Base-by-base conservation (phyloP, 1,140 invertebrate species). In the Nylanderia fulva region DNA sequence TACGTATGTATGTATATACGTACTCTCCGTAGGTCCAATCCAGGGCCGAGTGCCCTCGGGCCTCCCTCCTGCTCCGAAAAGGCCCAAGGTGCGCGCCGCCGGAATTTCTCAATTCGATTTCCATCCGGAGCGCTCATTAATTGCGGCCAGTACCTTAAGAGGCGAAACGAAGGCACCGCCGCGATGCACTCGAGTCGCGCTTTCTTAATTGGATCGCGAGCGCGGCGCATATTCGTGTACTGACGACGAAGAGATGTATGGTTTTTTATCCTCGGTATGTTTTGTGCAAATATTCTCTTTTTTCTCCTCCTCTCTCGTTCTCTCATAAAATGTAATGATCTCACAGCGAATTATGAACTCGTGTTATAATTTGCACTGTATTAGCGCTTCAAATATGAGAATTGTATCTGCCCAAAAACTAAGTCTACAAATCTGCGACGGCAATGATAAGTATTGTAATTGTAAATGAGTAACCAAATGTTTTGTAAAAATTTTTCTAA, bases 21-120 rank as follows among this genome's bases (percentile, higher is more conserved):
- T 24, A 74, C 48, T 24, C 74, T 29, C 18, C 33, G 80, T 45
- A 75, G 61, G 61, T 71, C 84, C 54, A 52, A 61, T 56, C 72
- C 58, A 48, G 24, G 56, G 45, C 29, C 74, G 79, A 18, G 11
- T 42, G 54, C n/a, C 5, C 79, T 29, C 18, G 9, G 7, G 36
- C 18, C 52, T n/a, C 39, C 4, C 11, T 33, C 11, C 18, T 4
- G 54, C 69, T 24, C 0, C 45, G 18, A 58, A 71, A 29, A 52
- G 56, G 66, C 24, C 80, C 60, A 52, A 42, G 72, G 60, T 45
- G 42, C 74, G 86, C 75, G 69, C 86, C 77, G 80, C 56, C 86
- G 84, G 83, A 90, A 91, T 90, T 91, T 90, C 89, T 88, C 89
- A 91, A 92, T 92, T 91, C 79, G 90, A 91, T 90, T 92, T 91